Evolutionary conservation across 1,140 invertebrate species (phyloP).

Genomic region (Sarcophaga bullata): DNA sequence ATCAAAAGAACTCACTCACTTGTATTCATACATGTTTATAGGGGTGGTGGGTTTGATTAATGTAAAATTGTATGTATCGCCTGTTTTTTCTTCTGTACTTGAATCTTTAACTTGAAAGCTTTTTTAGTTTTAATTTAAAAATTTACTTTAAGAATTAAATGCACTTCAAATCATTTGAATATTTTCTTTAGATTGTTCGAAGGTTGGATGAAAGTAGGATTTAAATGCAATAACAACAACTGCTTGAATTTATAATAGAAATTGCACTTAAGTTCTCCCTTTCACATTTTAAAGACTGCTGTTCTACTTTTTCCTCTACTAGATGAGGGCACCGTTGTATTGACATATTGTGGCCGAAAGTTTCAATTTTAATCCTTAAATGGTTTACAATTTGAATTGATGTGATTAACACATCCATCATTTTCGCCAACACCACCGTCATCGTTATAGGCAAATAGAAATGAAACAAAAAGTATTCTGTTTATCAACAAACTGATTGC

Average conservation of each 20-base stretch:
- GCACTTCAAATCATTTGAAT: neutral
- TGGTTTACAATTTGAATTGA: constrained; percentile 29
- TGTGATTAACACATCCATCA: constrained; percentile 29
- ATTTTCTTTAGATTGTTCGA: neutral
- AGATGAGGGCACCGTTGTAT: neutral
- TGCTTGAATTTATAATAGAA: constrained; percentile 30
- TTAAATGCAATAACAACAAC: constrained; percentile 36
- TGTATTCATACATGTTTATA: neutral
- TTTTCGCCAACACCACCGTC: neutral
- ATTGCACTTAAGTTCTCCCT: constrained; percentile 14
- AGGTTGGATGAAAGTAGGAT: neutral
- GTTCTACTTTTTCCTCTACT: neutral
- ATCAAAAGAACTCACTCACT: neutral
- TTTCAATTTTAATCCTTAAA: constrained; percentile 37
- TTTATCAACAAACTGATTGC: neutral
- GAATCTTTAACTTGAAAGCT: constrained; percentile 4
- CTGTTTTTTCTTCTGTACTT: neutral
- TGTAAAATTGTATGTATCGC: neutral
- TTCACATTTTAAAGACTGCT: neutral
- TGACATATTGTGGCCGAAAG: constrained; percentile 27
- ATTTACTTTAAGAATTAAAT: constrained; percentile 32
- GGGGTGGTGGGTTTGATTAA: neutral
- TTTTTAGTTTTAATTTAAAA: neutral
- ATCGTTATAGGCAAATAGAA: neutral
- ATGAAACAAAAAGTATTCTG: neutral